Evolutionary conservation across 2,797 vertebrate species (phyloP).

Genomic region (Chrysocyon brachyurus): DNA sequence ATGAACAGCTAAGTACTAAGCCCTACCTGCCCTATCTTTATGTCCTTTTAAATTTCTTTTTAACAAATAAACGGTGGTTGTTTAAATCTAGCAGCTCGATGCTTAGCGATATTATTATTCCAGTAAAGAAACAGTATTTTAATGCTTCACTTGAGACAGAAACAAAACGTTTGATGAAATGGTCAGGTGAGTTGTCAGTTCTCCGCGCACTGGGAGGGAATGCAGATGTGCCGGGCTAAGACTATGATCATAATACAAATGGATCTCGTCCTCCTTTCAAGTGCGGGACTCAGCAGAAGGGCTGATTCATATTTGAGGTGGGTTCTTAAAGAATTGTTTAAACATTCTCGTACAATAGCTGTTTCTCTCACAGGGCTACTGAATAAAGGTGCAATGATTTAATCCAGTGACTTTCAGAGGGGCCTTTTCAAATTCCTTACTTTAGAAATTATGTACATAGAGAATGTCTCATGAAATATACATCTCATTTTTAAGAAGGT

Average conservation of each 20-base stretch:
- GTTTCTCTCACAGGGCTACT: neutral
- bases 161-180: slow-evolving; percentile 22
- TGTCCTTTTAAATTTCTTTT: neutral
- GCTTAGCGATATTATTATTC: slow-evolving; percentile 5
- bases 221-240: neutral
- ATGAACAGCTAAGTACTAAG: slow-evolving; percentile 49
- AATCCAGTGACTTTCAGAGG: slow-evolving; percentile 15
- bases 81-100: neutral
- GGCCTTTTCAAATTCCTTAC: slow-evolving; percentile 33
- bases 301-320: slow-evolving; percentile 56
- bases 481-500: slow-evolving; percentile 77
- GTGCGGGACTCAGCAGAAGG: slow-evolving; percentile 65
- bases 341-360: slow-evolving; percentile 58
- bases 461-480: slow-evolving; percentile 70
- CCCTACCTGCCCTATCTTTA: neutral
- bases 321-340: slow-evolving; percentile 65
- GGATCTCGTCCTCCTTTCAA: slow-evolving; percentile 72
- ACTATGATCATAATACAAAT: slow-evolving; percentile 68
- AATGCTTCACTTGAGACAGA: slow-evolving; percentile 73
- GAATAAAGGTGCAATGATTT: neutral
- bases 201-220: neutral
- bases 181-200: slow-evolving; percentile 20
- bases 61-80: neutral
- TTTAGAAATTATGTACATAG: slow-evolving; percentile 66
- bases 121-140: slow-evolving; percentile 63